Evolutionary conservation across 2,888 invertebrate species (phyloP).

Genomic region (Elysia crispata): DNA sequence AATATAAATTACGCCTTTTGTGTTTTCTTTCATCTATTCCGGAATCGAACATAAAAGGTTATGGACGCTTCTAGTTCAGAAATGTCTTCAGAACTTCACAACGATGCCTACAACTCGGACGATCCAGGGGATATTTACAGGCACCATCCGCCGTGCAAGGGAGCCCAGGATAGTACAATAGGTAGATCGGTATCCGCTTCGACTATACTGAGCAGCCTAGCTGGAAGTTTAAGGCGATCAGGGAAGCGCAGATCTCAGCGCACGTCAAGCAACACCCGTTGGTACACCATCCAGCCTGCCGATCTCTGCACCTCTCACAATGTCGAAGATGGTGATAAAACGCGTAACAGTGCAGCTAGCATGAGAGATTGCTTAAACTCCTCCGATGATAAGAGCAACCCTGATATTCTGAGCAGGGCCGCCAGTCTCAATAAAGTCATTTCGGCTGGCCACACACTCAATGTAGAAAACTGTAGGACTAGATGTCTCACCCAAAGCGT

Average conservation of each 20-base stretch:
- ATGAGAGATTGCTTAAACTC: no score
- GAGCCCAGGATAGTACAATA: conserved; percentile 52
- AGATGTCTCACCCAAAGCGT: no score
- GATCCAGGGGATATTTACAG: conserved; percentile 51
- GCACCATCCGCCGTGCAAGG: conserved; percentile 44
- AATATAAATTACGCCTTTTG: background rate
- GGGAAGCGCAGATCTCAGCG: background rate
- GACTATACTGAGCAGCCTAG: conserved; percentile 49
- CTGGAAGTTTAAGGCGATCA: conserved; percentile 29
- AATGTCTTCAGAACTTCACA: conserved; percentile 64
- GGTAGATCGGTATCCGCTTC: conserved; percentile 51
- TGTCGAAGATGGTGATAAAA: no score
- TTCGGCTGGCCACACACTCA: no score
- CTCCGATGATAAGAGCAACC: no score
- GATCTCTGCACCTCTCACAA: background rate
- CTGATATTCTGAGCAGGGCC: no score
- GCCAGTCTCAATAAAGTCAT: no score
- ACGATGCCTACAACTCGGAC: conserved; percentile 45
- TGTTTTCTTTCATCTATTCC: conserved; percentile 15
- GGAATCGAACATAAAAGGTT: conserved; percentile 17
- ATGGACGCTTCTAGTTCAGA: conserved; percentile 67
- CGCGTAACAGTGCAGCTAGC: no score
- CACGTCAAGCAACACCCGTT: background rate
- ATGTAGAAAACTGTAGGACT: no score
- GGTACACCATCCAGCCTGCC: background rate